phyloP scores from a whole-genome alignment of 2,113 vertebrate species.

The Patagioenas fasciata region DNA sequence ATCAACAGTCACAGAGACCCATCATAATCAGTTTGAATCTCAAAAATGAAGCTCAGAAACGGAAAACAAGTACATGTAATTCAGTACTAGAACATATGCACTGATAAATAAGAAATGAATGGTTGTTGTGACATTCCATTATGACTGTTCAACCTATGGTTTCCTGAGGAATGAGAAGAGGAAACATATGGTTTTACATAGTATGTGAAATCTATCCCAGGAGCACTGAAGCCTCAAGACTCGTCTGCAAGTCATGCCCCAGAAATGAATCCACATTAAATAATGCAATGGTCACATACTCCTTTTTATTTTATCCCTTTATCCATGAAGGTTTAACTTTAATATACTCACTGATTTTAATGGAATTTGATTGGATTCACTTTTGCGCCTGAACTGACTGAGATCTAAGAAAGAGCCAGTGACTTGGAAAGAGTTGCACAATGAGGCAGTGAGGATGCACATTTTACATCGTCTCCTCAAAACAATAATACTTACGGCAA shows the following conservation, averaged over 20 bases:
- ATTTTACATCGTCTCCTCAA: background rate
- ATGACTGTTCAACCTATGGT: background rate
- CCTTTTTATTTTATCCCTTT: background rate
- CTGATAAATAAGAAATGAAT: slow-evolving; percentile 30
- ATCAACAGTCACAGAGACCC: background rate
- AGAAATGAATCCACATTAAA: background rate
- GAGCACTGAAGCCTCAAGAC: background rate
- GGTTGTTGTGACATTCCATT: background rate
- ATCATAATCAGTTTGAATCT: slow-evolving; percentile 4
- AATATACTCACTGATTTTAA: background rate
- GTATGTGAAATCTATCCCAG: background rate
- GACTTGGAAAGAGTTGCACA: background rate
- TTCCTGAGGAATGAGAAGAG: background rate
- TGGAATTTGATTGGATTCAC: background rate
- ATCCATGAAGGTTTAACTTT: background rate
- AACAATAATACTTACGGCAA: background rate
- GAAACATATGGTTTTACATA: background rate
- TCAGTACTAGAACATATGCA: background rate
- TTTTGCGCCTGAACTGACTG: background rate
- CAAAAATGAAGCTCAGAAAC: background rate
- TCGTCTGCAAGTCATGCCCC: background rate
- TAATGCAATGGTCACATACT: background rate
- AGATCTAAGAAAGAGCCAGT: background rate
- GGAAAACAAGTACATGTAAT: background rate
- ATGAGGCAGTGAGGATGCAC: background rate